Percentiles rank a stretch among this genome's conserved stretches.
Conservation (phyloP, 2,888 invertebrate species). For the Drosophila siamana region DNA sequence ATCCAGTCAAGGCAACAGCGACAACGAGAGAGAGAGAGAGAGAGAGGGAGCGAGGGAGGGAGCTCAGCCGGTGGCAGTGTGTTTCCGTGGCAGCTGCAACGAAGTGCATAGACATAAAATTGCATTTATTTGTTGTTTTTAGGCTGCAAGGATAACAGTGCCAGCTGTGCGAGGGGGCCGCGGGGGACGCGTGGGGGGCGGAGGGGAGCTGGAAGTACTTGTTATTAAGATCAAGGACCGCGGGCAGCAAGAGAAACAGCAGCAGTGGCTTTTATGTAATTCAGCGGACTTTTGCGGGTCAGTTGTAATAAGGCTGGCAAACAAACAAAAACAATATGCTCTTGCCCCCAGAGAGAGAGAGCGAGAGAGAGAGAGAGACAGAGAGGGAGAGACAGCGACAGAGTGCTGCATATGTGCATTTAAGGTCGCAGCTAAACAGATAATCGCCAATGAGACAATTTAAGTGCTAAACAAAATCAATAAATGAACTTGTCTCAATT, state of each 20-base stretch:
- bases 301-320: slow-evolving; percentile 43
- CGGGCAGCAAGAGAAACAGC: slow-evolving; percentile 5
- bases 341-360: neutral
- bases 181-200: neutral
- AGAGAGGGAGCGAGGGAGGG: neutral
- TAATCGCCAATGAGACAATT: slow-evolving; percentile 71
- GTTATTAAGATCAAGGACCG: slow-evolving; percentile 58
- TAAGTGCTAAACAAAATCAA: slow-evolving; percentile 57
- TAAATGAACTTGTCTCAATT: slow-evolving; percentile 31
- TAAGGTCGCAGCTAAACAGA: slow-evolving; percentile 32
- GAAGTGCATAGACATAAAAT: slow-evolving; percentile 66
- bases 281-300: slow-evolving; percentile 35
- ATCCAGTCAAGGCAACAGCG: slow-evolving; percentile 53
- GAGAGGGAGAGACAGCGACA: neutral
- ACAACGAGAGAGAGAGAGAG: neutral
- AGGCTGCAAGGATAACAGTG: slow-evolving; percentile 21
- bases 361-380: neutral
- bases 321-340: slow-evolving; percentile 15
- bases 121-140: slow-evolving; percentile 44
- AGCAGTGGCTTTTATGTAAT: slow-evolving; percentile 47
- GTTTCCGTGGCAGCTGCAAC: slow-evolving; percentile 65
- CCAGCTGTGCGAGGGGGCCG: no score
- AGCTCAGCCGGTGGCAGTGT: slow-evolving; percentile 35
- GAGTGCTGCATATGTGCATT: slow-evolving; percentile 7
- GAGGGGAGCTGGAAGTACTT: slow-evolving; percentile 18